Base-by-base conservation (phyloP, 1,140 invertebrate species). In the Apis laboriosa region DNA sequence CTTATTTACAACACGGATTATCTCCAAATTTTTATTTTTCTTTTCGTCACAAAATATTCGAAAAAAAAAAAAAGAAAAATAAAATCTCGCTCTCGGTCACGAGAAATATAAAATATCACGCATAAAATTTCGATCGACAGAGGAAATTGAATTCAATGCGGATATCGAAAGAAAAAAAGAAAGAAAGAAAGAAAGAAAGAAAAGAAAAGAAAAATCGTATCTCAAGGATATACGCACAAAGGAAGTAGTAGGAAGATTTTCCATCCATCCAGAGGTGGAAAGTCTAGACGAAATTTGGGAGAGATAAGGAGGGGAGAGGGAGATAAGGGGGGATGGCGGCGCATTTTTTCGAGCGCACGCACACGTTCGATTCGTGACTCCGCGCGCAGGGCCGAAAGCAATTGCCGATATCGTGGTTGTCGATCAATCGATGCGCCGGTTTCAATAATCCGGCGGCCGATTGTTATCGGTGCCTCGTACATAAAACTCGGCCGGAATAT, bases 401-500 rank as follows among this genome's bases (percentile, higher is more conserved):
- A 86, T 88, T 88, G 73, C 84, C 80, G 82, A 84, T 89, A 90
- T 86, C 77, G 68, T 71, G 53, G n/a, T 72, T 74, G 77, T 86
- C 81, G 81, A 84, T 90, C 80, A 80, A 85, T 84, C 68, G 71
- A 80, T 81, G 70, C 71, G 71, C 77, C 51, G 84, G 80, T 85
- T 75, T 83, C 74, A 84, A 86, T 88, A 86, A 90, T 86, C 79
- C 80, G 73, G 28, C 60, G 82, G 34, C 34, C 5, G 70, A 90
- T 90, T 86, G 86, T 90, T 90, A 89, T 89, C 88, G 77, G 63
- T 43, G 34, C 12, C 19, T 19, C 81, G 66, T 77, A 81, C 81
- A 86, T 87, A 87, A 87, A 89, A 87, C 83, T 81, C 79, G 43
- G 79, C 61, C 76, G 77, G 63, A 77, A 88, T 83, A 86, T 88